These are phyloP conservation scores for Amyelois transitella DNA, from an alignment of 1,140 invertebrate genomes.

Conservation along the genomic window DNA sequence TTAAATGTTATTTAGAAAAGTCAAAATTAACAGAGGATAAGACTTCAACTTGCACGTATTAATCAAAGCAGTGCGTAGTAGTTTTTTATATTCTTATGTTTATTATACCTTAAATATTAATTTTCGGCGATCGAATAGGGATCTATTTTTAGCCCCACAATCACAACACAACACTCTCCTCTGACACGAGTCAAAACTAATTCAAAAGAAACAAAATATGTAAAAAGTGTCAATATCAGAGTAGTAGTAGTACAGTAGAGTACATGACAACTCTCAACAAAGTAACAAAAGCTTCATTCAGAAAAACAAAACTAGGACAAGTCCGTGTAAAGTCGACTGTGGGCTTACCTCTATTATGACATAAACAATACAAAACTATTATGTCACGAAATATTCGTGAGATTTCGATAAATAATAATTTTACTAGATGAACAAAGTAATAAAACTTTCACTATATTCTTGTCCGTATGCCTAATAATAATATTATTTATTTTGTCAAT, in stretches of 20 bases:
- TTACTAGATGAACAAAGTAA: conserved; percentile 4
- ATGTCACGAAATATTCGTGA: conserved; percentile 5
- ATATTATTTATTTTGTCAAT: conserved; percentile 62
- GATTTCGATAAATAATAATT: neutral
- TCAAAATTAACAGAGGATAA: no score
- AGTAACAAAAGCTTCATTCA: neutral
- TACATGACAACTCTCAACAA: no score
- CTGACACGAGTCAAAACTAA: no score
- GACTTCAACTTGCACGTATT: no score
- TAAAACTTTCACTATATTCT: conserved; percentile 55
- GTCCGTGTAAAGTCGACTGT: neutral
- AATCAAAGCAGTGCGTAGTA: no score
- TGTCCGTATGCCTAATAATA: conserved; percentile 26
- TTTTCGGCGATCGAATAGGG: no score
- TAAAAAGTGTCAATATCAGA: neutral
- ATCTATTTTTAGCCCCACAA: no score
- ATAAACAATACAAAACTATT: neutral
- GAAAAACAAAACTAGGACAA: neutral
- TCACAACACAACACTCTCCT: no score
- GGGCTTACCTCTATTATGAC: neutral
- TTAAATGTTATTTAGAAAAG: no score
- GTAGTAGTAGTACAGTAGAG: no score
- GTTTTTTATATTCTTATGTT: no score
- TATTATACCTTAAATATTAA: no score
- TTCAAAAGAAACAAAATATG: neutral